Base-by-base conservation (phyloP, 1,140 invertebrate genomes). In the Druon quercuslanigerum region DNA sequence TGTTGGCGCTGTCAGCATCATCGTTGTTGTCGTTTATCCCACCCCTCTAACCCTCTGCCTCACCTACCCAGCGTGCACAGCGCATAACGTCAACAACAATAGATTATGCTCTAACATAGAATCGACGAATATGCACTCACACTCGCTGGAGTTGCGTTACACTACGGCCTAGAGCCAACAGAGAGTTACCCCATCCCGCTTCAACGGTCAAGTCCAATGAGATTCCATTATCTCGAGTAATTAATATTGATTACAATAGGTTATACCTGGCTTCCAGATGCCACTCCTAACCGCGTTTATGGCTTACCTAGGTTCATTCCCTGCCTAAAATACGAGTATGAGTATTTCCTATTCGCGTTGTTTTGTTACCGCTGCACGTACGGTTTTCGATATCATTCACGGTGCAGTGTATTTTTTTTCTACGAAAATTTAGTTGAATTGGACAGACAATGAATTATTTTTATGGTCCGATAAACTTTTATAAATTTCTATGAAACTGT, bases 141-240 rank as follows among this genome's bases (percentile, higher is more conserved):
- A 83, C 84, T 80, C 83, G 84, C 82, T 77, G 60, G 7, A 66
- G 25, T 66, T 75, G 84, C 80, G 87, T 87, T 84, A 86, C 84
- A 87, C 85, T 88, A 83, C 83, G 82, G 78, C 83, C 81, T 84
- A 82, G 84, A 82, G 83, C 78, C 84, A 84, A 87, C 86, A 85
- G 78, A 83, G 82, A 82, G 79, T 84, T 84, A 83, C 79, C 80
- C 83, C 85, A 80, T 71, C 71, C 14, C 60, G 78, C 76, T 85
- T 84, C 81, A 89, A 90, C 90, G 88, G 91, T 91, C 88, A 85
- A 91, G 86, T 91, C 89, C 90, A 91, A 91, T 91, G 89, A 91
- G 90, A 91, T 91, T 90, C 88, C 87, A 91, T 91, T 91, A 90
- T 91, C 90, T 89, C 87, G 87, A 90, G 90, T 91, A 91, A 91